Base-by-base conservation (phyloP, 2,797 vertebrate species). In the Spheniscus humboldti region DNA sequence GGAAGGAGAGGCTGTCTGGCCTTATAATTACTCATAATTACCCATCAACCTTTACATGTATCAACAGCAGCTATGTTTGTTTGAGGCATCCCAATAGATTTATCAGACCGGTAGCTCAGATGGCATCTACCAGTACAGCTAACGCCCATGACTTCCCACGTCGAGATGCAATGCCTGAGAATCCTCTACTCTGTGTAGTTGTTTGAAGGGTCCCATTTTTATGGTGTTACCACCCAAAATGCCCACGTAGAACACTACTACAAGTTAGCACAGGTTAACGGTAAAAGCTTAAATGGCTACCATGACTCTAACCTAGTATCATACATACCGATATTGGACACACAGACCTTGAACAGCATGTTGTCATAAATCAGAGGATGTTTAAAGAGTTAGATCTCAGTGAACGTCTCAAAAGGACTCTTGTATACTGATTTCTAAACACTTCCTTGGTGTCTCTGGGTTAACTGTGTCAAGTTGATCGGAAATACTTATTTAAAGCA, bases 1-100 rank as follows among this genome's bases (percentile, higher is more conserved):
- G 73, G 94, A 92, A 96, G 76, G 24, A 92, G 43, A 96, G 63
- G 67, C 55, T 91, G 89, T 10, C 66, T 91, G 89, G 85, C 62
- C 89, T 91, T 45, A 9, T 90, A 97, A 96, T 97, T 94, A 83
- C 60, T 83, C 75, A 7, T 94, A 96, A 95, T 96, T 94, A 94
- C 47, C 79, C 81, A 91, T 66, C 72, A 91, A 69, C 57, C 87
- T 96, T 91, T 5, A 69, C 25, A 62, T 18, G 27, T 12, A 69
- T 43, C 30, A 80, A 37, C 43, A 83, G 75, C 67, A 95, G 77
- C 3, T 20, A 33, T 6, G 20, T 43, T 68, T 87, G 57, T 15
- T 59, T 14, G 43, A 88, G 55, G 75, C 88, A 50, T 75, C 57
- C 76, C 93, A 48, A 30, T 3, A 52, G 89, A 63, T 53, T 63